Base-by-base conservation (phyloP, 2,888 invertebrate species). In the Trilocha varians region DNA sequence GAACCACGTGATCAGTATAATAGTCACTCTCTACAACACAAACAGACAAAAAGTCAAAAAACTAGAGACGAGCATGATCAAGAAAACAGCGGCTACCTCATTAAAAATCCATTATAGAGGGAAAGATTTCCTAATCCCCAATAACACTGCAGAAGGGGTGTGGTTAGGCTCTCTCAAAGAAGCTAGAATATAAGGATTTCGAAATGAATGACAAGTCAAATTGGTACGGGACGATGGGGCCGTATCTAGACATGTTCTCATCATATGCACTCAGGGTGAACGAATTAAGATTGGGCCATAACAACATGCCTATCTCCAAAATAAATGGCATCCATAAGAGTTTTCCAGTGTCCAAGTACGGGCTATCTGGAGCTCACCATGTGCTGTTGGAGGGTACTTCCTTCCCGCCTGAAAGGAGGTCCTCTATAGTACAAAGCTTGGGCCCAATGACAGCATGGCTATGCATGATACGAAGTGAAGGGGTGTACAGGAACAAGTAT, bases 391-490 rank as follows among this genome's bases (percentile, higher is more conserved):
- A 53, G 53, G n/a, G 53, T 52, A 11, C 0, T 56, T 32, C 9
- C 9, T 32, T 32, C 9, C 9, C 9, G 9, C 6, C 9, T 32
- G 6, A 8, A 8, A 8, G 32, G 9, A 6, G 9, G 6, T 32
- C 9, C 9, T 8, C 9, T 32, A 34, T 18, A 18, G 46, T 49
- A 0, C 53, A 53, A n/a, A 52, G 50, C 11, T 0, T 55, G 0
- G 57, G 55, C 0, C 55, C 53, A 0, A 54, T 55, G 50, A 57
- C 53, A 1, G 42, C 47, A 1, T 55, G 42, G 39, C 8, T 53
- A 0, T 55, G 48, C 13, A 52, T 55, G 52, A 0, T 57, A 0
- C 16, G 53, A 6, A 45, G 40, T n/a, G 51, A 53, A 1, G 51
- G 48, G 0, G 25, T 43, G 0, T 53, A 50, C 5, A 16, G 51